Conservation (phyloP, 2,888 invertebrate genomes). For the Tetrapedia diversipes region DNA sequence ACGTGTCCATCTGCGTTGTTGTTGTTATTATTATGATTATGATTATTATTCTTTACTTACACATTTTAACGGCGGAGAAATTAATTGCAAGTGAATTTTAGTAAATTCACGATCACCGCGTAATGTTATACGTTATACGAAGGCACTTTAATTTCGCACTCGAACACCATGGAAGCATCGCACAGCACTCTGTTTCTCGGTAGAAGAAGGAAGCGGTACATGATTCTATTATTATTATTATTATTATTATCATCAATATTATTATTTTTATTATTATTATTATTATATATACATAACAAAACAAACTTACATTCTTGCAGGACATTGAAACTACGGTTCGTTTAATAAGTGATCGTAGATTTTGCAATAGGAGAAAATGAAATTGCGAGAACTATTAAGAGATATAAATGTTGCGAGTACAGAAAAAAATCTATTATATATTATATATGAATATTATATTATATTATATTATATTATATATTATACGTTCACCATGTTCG, state of each 20-base stretch:
- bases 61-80: conserved; percentile 3
- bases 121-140: conserved; percentile 11
- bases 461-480: conserved; percentile 73
- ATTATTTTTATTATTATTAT: no score
- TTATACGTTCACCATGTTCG: conserved; percentile 64
- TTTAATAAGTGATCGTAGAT: conserved; percentile 33
- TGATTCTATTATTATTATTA: conserved; percentile 1
- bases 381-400: conserved; percentile 46
- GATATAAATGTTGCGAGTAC: conserved; percentile 54
- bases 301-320: conserved; percentile 18
- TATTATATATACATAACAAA: neutral
- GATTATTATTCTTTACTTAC: conserved; percentile 48
- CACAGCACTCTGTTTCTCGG: conserved; percentile 40
- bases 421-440: conserved; percentile 71
- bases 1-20: conserved; percentile 33
- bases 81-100: conserved; percentile 24
- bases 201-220: conserved; percentile 39
- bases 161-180: conserved; percentile 17
- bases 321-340: conserved; percentile 4
- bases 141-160: conserved; percentile 44
- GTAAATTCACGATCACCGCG: conserved; percentile 32
- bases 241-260: no score
- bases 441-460: conserved; percentile 73
- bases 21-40: no score
- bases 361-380: conserved; percentile 41